Base-by-base conservation (phyloP, 2,888 invertebrate species). In the Erebia ligea region DNA sequence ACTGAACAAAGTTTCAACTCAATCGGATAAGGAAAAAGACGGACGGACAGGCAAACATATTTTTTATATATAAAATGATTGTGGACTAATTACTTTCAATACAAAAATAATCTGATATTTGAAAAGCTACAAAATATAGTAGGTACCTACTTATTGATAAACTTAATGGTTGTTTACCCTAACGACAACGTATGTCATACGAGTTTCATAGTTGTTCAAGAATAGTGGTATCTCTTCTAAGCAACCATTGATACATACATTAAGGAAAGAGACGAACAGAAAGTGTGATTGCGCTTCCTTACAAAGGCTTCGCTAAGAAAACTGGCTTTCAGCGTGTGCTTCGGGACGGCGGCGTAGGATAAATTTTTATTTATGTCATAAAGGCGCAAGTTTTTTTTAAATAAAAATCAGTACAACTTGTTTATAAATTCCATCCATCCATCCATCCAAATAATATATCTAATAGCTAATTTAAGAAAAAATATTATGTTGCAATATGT, bases 271-370 rank as follows among this genome's bases (percentile, higher is more conserved):
- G 91, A 91, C 83, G 77, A 84, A 84, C 84, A 86, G 80, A 86
- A 85, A 84, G 83, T 84, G 86, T 85, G 84, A 84, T 84, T 82
- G 78, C 78, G 81, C 86, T 85, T 87, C 91, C 85, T 86, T 76
- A 85, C 82, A 84, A 88, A 92, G 91, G 90, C 90, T 91, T 88
- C 81, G 82, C 81, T 77, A 82, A 83, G 86, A 81, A 89, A 91
- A 91, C 92, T 85, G 88, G 91, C 91, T 91, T 85, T 81, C 77
- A 79, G 73, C 76, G 84, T 90, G 91, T 88, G 91, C 89, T 92
- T 76, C 92, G 92, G 92, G 92, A 92, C 85, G 87, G 76, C 76
- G 77, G 76, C 76, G 77, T 52, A 17, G 58, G 21, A 15, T n/a
- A 10, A 13, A 56, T 56, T 42, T 61, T 65, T 10, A 17, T 59